Conservation (phyloP, 2,797 vertebrate species). For the Chrysocyon brachyurus region DNA sequence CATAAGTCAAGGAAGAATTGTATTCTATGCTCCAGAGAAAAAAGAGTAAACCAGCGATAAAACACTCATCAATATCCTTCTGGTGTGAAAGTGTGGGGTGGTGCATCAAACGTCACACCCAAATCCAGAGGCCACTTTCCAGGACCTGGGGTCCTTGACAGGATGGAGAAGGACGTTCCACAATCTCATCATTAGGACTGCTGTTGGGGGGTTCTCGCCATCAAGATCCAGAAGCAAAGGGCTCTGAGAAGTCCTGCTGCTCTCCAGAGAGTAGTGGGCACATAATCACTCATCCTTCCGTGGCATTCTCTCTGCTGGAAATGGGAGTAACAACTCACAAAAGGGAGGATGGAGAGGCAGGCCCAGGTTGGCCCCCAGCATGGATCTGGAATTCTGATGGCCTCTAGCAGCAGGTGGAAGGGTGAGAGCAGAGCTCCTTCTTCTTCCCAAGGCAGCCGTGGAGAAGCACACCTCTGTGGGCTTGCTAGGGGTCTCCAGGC, state of each 20-base stretch:
- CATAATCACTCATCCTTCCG: accelerated
- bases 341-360: not conserved
- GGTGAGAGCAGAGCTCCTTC: not conserved
- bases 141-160: not conserved
- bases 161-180: not conserved
- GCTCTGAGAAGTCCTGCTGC: not conserved
- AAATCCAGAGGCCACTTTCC: not conserved
- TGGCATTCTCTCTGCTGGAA: not conserved
- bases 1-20: not conserved
- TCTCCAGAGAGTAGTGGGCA: not conserved
- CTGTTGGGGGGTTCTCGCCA: too few species aligned
- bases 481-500: not conserved
- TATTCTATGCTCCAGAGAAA: not conserved
- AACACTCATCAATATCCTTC: not conserved
- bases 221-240: not conserved
- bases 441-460: accelerated
- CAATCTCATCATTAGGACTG: not conserved
- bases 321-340: not conserved
- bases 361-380: too few species aligned
- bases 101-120: not conserved
- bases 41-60: not conserved
- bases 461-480: not conserved
- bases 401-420: not conserved
- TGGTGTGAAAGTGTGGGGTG: accelerated
- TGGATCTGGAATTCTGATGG: not conserved